A percentile compares a stretch with the other conserved stretches of the same genome.
Conservation (phyloP, 2,113 vertebrate species). For the Narcine bancroftii region DNA sequence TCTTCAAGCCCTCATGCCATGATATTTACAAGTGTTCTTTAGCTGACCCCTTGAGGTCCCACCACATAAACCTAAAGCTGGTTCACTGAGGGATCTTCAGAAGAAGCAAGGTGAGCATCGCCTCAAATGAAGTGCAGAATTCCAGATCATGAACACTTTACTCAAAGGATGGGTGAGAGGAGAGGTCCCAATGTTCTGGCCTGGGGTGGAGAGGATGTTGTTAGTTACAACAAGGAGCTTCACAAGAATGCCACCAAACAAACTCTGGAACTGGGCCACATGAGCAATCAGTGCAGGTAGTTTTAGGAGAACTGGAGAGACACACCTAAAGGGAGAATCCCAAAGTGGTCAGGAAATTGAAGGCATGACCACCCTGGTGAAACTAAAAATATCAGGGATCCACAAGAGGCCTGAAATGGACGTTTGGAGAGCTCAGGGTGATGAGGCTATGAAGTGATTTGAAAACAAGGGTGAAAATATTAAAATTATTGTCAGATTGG, state of each 20-base stretch:
- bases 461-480: not conserved
- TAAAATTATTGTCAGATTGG: not conserved
- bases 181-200: not conserved
- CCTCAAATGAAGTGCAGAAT: too few relatives aligned
- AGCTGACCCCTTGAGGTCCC: too few relatives aligned
- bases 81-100: not conserved
- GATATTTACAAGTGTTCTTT: too few relatives aligned
- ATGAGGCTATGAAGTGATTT: not conserved
- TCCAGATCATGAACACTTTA: not conserved
- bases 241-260: not conserved
- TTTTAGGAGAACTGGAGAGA: not conserved
- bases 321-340: not conserved
- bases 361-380: not conserved
- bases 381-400: not conserved
- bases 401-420: not conserved
- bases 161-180: not conserved
- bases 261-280: not conserved
- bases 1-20: too few relatives aligned
- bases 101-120: too few relatives aligned
- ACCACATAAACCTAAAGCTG: too few relatives aligned
- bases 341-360: not conserved
- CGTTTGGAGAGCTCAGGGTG: not conserved
- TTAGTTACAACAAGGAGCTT: not conserved
- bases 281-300: too few relatives aligned
- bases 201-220: not conserved